Evolutionary conservation across 2,797 vertebrate genomes (phyloP), one percentile per base, ranked within the genome.

Genomic region (Sebastes umbrosus): DNA sequence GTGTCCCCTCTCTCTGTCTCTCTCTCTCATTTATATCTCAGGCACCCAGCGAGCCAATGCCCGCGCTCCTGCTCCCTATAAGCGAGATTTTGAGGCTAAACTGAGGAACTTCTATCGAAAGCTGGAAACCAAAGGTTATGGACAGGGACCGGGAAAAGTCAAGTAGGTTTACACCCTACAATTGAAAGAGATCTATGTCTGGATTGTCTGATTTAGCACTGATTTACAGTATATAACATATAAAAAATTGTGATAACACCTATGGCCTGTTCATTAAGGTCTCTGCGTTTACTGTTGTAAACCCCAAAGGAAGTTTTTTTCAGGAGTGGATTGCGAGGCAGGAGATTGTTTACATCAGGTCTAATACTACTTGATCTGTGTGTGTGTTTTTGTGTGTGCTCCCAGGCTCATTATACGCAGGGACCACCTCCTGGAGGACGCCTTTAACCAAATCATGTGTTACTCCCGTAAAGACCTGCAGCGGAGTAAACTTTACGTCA

Each of bases 391-490:
- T n/a, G n/a, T n/a, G 25, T 62, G 32, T 59, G 50, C 6, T 75
- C 87, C 54, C 94, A 99, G 98, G 92, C 95, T 99, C 93, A 97
- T 99, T 88, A 99, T 99, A 93, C 96, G 98, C 87, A 96, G 98
- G 95, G 98, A 99, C 88, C 98, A 99, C 91, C 96, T 99, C 84
- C 94, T 99, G 78, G 98, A 99, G 93, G 98, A 99, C 75, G 98
- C 98, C 90, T 99, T 99, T 74, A 99, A 99, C 91, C 98, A 99
- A 95, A 98, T 99, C 86, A 99, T 99, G 98, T 98, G 97, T 81
- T 99, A 98, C 88, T 99, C 98, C 69, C 97, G 98, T 66, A 99
- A 99, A 93, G 98, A 99, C 88, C 95, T 99, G 68, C 98, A 99
- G 94, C 97, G 97, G 87, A 99, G 97, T 88, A 99, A 99, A 88